Evolutionary conservation across 2,797 vertebrate species (phyloP).

Genomic region (Melanotaenia maccullochi): DNA sequence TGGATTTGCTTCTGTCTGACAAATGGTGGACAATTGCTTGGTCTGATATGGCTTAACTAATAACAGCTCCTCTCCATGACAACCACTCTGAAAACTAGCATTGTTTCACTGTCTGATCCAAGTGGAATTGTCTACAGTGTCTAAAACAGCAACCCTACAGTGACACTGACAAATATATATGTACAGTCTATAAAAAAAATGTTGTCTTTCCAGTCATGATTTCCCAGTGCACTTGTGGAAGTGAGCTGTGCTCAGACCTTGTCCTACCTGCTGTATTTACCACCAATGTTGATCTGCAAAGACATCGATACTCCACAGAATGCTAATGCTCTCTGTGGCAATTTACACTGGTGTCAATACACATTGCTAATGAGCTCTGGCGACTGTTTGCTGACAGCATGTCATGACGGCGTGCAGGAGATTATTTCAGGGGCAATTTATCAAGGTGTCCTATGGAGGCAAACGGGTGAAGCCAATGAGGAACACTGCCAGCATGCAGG

Average conservation of each 20-base stretch:
- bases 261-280: conserved; percentile 58
- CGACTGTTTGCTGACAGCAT: conserved; percentile 56
- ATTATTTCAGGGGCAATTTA: conserved; percentile 51
- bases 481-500: not conserved
- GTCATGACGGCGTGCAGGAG: conserved; percentile 36
- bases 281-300: conserved; percentile 47
- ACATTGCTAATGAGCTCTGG: conserved; percentile 59
- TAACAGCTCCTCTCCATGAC: not conserved
- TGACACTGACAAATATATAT: not conserved
- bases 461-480: conserved; percentile 24
- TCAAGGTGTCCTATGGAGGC: conserved; percentile 45
- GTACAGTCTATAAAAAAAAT: not conserved
- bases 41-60: conserved; percentile 6
- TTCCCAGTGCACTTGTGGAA: conserved; percentile 30
- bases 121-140: not conserved
- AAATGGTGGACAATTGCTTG: not conserved
- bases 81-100: not conserved
- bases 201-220: not conserved
- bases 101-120: conserved; percentile 6
- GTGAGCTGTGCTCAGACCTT: conserved; percentile 14
- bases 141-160: not conserved
- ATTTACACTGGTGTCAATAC: conserved; percentile 53
- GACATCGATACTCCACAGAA: conserved; percentile 49
- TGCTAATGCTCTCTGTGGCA: conserved; percentile 41
- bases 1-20: no score